These are phyloP conservation scores for Euleptes europaea DNA, from an alignment of 2,113 vertebrate genomes.

Conservation along the genomic window DNA sequence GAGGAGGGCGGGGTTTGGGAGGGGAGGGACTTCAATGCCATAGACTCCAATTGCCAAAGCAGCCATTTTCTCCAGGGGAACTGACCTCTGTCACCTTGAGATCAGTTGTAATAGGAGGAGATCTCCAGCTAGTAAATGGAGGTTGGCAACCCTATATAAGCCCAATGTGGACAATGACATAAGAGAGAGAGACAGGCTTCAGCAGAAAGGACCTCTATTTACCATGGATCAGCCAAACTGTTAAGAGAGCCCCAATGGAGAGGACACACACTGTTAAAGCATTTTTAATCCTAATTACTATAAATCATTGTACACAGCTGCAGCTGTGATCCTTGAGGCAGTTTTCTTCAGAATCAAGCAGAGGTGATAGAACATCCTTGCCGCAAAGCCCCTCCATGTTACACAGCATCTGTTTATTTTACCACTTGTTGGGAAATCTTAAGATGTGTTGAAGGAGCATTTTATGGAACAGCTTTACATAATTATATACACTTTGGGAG, in stretches of 20 bases:
- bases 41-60: too few species aligned
- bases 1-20: too few species aligned
- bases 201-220: not conserved
- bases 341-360: not conserved
- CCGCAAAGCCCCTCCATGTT: not conserved
- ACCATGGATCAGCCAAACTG: not conserved
- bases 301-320: not conserved
- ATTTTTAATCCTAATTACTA: not conserved
- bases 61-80: too few species aligned
- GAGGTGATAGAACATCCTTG: not conserved
- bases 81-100: too few species aligned
- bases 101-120: too few species aligned
- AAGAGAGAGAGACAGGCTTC: not conserved
- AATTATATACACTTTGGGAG: conserved; percentile 1
- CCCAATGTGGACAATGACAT: not conserved
- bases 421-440: not conserved
- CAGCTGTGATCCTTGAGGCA: not conserved
- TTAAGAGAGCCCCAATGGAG: not conserved
- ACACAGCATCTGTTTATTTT: not conserved
- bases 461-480: conserved; percentile 4
- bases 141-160: too few species aligned
- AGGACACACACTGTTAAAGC: not conserved
- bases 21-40: too few species aligned
- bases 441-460: conserved; percentile 4
- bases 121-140: too few species aligned